Base-by-base conservation (phyloP, 2,797 vertebrate genomes). In the Neostethus bicornis region DNA sequence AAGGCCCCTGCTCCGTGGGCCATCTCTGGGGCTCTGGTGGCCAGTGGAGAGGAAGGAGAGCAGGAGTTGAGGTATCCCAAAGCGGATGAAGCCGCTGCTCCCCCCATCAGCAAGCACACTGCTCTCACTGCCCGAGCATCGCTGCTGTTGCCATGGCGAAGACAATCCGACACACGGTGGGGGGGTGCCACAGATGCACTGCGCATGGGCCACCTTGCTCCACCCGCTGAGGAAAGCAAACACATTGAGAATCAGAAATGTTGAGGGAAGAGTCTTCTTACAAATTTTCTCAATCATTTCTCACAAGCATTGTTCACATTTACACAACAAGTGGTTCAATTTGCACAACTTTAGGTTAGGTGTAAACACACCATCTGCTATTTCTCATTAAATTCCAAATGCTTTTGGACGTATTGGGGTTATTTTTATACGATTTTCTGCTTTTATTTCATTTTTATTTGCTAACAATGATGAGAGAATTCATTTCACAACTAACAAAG, bases 21-120 rank as follows among this genome's bases (percentile, higher is more conserved):
- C 1, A 75, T 73, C 47, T 87, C 89, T 0, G 85, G 56, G 26
- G 66, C 78, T 25, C 79, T 57, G 49, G 59, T 26, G 23, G 66
- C 57, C 0, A 86, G 77, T 2, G 85, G 83, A 1, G 85, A 77
- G 4, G 91, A 46, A 0, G 90, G 79, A 25, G 87, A 61, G 43
- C 90, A 91, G 69, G 91, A 88, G 80, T 72, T 91, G 56, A 94
- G 87, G 88, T 93, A 91, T 20, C 92, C 92, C 75, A 95, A 61
- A 1, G 92, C 90, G 0, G 93, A 93, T 26, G 92, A 92, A 4
- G 91, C 91, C 0, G 93, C 93, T 0, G 92, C 90, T 4, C 91
- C 92, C 0, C 93, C 94, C 93, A 93, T 93, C 76, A 94, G 79
- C 54, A 95, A 76, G 42, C 93, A 94, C 50, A 94, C 91, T 0